These are phyloP conservation scores for Brachystomella parvula DNA, from an alignment of 1,140 invertebrate genomes.

Conservation along the genomic window DNA sequence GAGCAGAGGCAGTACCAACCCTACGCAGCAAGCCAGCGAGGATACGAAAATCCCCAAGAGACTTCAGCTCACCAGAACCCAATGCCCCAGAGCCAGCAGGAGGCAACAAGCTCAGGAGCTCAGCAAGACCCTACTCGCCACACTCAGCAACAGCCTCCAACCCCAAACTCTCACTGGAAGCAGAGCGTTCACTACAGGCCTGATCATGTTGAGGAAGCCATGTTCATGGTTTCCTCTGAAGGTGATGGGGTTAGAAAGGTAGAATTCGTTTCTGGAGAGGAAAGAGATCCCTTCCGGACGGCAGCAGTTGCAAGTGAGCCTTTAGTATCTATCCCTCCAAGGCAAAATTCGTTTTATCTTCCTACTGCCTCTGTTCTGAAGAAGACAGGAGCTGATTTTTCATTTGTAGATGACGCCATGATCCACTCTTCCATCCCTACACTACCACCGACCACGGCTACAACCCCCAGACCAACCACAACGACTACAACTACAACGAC, in stretches of 20 bases:
- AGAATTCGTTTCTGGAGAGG: conserved; percentile 22
- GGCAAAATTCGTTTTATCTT: not conserved
- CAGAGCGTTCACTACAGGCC: not conserved
- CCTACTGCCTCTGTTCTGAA: conserved; percentile 27
- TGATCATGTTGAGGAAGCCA: conserved; percentile 25
- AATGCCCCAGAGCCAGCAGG: not conserved
- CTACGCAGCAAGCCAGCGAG: not conserved
- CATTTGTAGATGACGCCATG: not conserved
- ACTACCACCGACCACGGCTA: conserved; percentile 12
- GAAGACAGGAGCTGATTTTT: conserved; percentile 19
- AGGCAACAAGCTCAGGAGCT: not conserved
- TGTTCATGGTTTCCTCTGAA: conserved; percentile 28
- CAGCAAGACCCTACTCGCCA: not conserved
- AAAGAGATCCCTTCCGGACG: conserved; percentile 19
- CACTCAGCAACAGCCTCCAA: too few relatives aligned
- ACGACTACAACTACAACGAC: conserved; percentile 16
- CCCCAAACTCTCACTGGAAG: too few relatives aligned
- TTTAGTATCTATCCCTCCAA: not conserved
- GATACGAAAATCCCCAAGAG: not conserved
- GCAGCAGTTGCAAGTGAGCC: not conserved
- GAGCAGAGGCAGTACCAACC: not conserved
- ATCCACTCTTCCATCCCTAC: not conserved
- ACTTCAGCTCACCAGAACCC: not conserved
- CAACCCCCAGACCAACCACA: conserved; percentile 16
- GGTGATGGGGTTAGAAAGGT: conserved; percentile 16